These are phyloP conservation scores for Philopedon plagiatum DNA, from an alignment of 2,888 invertebrate species.

Conservation along the genomic window DNA sequence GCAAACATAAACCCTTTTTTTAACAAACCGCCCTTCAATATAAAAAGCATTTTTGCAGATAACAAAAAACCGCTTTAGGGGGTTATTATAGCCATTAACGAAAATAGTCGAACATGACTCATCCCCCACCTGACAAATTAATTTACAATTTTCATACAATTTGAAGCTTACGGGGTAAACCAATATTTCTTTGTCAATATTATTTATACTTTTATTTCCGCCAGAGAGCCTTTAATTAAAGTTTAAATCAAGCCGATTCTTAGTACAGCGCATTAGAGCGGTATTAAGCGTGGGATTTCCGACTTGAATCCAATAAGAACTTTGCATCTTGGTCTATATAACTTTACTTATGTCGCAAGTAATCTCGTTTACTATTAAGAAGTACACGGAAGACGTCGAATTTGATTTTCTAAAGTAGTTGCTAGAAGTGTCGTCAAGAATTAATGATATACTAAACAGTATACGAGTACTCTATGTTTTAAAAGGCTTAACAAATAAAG, in stretches of 20 bases:
- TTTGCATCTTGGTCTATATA: constrained; percentile 38
- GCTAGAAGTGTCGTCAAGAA: background rate
- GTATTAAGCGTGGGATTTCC: constrained; percentile 62
- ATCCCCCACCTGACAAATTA: too few relatives aligned
- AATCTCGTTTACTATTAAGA: background rate
- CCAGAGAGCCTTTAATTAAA: background rate
- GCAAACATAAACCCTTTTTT: too few relatives aligned
- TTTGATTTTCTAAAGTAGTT: background rate
- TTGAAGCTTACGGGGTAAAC: too few relatives aligned
- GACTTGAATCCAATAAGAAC: constrained; percentile 63
- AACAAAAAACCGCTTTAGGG: too few relatives aligned
- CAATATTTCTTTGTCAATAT: background rate
- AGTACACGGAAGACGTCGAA: background rate
- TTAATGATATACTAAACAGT: too few relatives aligned
- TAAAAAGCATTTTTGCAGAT: too few relatives aligned
- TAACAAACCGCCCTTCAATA: too few relatives aligned
- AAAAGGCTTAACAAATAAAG: too few relatives aligned
- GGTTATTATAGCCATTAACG: too few relatives aligned
- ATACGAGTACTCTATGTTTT: too few relatives aligned
- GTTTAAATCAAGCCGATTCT: constrained; percentile 54
- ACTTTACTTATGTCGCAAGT: background rate
- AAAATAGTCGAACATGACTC: too few relatives aligned
- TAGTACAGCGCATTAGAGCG: constrained; percentile 57
- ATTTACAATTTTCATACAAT: too few relatives aligned
- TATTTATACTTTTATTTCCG: background rate